A percentile compares a stretch with the other conserved stretches of the same genome.
Conservation (phyloP, 1,140 invertebrate species). For the Drosophila prosaltans region DNA sequence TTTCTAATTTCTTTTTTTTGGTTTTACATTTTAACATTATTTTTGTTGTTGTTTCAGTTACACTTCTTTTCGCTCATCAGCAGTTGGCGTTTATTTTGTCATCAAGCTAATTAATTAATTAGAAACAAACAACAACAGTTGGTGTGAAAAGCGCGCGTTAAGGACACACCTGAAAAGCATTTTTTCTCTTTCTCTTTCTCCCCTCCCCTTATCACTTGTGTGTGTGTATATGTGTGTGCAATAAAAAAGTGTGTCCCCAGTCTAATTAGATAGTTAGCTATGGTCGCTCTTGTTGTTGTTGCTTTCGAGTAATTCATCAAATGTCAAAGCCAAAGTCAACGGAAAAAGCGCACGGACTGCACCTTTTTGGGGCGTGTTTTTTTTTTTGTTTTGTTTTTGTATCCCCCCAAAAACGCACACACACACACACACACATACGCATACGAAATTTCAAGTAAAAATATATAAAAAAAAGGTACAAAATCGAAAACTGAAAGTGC, state of each 20-base stretch:
- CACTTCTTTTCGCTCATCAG: neutral
- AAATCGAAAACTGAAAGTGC: too few relatives aligned
- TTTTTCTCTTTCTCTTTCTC: too few relatives aligned
- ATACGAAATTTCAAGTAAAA: too few relatives aligned
- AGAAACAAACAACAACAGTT: slow-evolving; percentile 23
- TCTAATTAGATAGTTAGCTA: slow-evolving; percentile 31
- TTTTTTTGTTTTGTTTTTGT: too few relatives aligned
- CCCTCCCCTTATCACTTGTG: neutral
- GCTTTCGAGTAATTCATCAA: slow-evolving; percentile 73
- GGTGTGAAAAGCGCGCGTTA: slow-evolving; percentile 25
- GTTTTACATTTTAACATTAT: slow-evolving; percentile 15
- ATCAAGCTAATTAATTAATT: slow-evolving; percentile 37
- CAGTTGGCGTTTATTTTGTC: slow-evolving; percentile 28
- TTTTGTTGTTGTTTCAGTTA: neutral
- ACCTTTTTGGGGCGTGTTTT: slow-evolving; percentile 13
- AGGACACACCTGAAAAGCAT: slow-evolving; percentile 17
- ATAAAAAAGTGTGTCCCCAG: slow-evolving; percentile 61
- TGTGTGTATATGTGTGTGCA: slow-evolving; percentile 7
- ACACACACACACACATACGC: too few relatives aligned
- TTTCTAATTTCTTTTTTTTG: slow-evolving; percentile 11
- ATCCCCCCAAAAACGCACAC: neutral
- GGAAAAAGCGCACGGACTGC: slow-evolving; percentile 27
- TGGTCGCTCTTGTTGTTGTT: slow-evolving; percentile 28
- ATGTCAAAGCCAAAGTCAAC: slow-evolving; percentile 81
- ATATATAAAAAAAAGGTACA: too few relatives aligned